Evolutionary conservation across 2,113 vertebrate genomes (phyloP).

Genomic region (Eudyptes chrysolophus): DNA sequence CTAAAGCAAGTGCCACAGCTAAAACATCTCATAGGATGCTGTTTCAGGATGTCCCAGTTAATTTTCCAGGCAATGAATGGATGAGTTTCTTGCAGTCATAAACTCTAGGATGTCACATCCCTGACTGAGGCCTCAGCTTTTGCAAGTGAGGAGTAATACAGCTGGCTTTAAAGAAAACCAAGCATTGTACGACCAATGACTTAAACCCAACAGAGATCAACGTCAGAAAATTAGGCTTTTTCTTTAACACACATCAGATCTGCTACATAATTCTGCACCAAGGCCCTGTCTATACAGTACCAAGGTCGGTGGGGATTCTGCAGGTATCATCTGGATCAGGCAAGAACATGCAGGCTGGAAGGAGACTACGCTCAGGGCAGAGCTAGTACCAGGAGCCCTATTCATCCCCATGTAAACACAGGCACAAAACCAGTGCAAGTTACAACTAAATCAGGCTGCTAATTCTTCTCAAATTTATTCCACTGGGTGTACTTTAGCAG

Average conservation of each 20-base stretch:
- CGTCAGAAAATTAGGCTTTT: not conserved
- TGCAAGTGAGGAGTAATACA: not conserved
- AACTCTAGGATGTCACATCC: not conserved
- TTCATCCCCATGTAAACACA: not conserved
- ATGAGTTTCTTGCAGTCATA: not conserved
- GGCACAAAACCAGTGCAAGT: not conserved
- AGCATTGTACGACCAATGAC: not conserved
- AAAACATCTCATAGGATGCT: not conserved
- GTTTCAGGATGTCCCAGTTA: not conserved
- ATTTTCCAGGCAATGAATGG: not conserved
- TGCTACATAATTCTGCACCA: not conserved
- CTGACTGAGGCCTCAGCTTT: not conserved
- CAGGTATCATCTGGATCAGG: not conserved
- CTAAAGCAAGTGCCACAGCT: not conserved
- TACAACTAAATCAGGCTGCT: not conserved
- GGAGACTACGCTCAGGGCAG: not conserved
- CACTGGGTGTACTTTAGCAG: conserved; percentile 4
- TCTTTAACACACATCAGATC: not conserved
- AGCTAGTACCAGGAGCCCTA: not conserved
- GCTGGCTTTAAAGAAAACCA: not conserved
- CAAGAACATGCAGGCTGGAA: not conserved
- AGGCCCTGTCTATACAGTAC: not conserved
- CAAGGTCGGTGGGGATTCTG: not conserved
- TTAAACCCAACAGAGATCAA: not conserved
- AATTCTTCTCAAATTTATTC: conserved; percentile 9